A percentile compares a stretch with the other conserved stretches of the same genome.
Conservation (phyloP, 1,140 invertebrate species). For the Drosophila watanabei region DNA sequence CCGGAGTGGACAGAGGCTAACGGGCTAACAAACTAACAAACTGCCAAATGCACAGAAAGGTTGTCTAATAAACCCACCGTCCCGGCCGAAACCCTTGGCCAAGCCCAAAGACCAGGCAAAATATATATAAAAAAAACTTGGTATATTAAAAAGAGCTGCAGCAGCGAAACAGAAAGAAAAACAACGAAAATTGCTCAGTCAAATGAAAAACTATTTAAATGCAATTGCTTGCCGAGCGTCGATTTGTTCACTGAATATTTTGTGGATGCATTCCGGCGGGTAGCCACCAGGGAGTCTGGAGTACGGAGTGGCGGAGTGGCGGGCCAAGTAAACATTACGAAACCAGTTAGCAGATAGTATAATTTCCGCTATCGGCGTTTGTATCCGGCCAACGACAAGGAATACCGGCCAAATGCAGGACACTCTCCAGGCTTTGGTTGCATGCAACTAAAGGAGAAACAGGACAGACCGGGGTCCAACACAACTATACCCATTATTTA, state of each 20-base stretch:
- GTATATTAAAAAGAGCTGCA: constrained; percentile 24
- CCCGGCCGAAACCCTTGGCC: background rate
- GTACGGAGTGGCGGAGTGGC: too few species aligned
- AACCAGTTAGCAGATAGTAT: constrained; percentile 61
- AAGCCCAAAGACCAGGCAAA: background rate
- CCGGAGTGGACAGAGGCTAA: constrained; percentile 1
- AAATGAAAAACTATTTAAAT: constrained; percentile 83
- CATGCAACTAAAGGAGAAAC: background rate
- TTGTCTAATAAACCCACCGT: constrained; percentile 47
- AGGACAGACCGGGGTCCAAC: background rate
- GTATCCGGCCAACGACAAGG: constrained; percentile 44
- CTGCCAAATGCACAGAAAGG: constrained; percentile 56
- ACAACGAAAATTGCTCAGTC: constrained; percentile 66
- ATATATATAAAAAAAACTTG: background rate
- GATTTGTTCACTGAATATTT: constrained; percentile 81
- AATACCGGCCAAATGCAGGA: constrained; percentile 21
- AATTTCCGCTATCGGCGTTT: constrained; percentile 57
- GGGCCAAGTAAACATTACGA: constrained; percentile 44
- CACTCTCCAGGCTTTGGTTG: constrained; percentile 17
- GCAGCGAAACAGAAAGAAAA: constrained; percentile 20
- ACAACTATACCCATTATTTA: background rate
- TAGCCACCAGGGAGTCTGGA: background rate
- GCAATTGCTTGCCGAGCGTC: constrained; percentile 79
- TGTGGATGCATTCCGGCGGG: constrained; percentile 44
- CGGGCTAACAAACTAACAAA: constrained; percentile 21